phyloP scores from a whole-genome alignment of 2,797 vertebrate genomes.

The Molossus molossus region DNA sequence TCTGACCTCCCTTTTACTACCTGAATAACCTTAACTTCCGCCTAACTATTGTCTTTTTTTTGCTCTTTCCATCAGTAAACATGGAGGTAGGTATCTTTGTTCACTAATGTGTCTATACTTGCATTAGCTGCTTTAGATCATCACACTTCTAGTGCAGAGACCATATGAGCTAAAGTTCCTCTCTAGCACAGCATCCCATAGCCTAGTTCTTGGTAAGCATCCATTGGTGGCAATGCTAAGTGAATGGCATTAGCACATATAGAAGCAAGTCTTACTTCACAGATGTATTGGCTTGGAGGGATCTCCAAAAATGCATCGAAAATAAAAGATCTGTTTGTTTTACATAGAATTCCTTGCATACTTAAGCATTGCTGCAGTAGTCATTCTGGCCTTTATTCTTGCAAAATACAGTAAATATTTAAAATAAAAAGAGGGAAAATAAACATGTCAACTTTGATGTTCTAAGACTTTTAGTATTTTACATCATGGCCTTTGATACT shows the following conservation, averaged over 20 bases:
- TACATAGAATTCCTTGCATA: not conserved
- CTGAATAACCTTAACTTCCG: not conserved
- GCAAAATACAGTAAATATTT: not conserved
- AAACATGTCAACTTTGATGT: not conserved
- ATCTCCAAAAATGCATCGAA: not conserved
- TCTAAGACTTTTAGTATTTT: slow-evolving; percentile 3
- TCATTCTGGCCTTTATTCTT: not conserved
- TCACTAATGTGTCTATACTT: not conserved
- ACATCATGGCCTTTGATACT: not conserved
- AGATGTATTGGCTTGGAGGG: not conserved
- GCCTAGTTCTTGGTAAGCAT: not conserved
- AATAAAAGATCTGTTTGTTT: not conserved
- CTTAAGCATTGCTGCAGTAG: not conserved
- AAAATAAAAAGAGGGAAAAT: not conserved
- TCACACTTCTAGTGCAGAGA: not conserved
- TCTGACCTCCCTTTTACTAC: not conserved
- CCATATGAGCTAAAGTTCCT: not conserved
- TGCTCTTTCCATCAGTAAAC: not conserved
- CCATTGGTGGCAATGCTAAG: not conserved
- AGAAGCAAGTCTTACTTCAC: not conserved
- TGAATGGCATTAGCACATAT: not conserved
- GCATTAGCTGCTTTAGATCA: not conserved
- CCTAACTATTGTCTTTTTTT: not conserved
- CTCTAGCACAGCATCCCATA: not conserved
- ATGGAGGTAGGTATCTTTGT: not conserved